Evolutionary conservation across 2,113 vertebrate genomes (phyloP).

Genomic region (Eonycteris spelaea): DNA sequence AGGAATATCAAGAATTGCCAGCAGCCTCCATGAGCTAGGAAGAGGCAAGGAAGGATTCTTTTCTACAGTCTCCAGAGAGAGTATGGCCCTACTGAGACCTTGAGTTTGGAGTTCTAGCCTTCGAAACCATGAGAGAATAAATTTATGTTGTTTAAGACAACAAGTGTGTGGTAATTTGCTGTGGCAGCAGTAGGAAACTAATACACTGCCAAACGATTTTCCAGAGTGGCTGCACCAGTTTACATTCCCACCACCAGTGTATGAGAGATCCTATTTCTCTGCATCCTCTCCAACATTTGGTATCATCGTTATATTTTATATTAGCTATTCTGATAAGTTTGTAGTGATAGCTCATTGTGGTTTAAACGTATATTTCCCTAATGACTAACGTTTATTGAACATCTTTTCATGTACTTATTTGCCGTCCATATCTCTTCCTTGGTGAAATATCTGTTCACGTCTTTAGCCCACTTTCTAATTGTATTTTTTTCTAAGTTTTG

Average conservation of each 20-base stretch:
- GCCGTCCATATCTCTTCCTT: not conserved
- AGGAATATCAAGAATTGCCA: not conserved
- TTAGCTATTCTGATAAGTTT: not conserved
- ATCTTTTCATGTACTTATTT: not conserved
- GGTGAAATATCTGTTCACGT: conserved; percentile 9
- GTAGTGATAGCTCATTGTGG: not conserved
- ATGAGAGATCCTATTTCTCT: not conserved
- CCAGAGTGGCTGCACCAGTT: not conserved
- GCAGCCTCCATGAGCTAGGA: not conserved
- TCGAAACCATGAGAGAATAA: not conserved
- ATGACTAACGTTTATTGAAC: not conserved
- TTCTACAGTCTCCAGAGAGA: not conserved
- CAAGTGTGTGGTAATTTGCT: not conserved
- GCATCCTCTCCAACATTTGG: not conserved
- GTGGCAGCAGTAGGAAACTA: not conserved
- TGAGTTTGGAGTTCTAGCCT: not conserved
- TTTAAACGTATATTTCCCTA: not conserved
- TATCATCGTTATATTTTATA: not conserved
- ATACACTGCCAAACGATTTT: not conserved
- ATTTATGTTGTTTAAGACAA: not conserved
- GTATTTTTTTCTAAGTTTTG: not conserved
- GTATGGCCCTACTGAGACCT: not conserved
- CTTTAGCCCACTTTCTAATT: not conserved
- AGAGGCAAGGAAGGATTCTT: not conserved
- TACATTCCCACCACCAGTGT: not conserved